Conservation (phyloP, 2,113 vertebrate species). For the Psilopogon haemacephalus region DNA sequence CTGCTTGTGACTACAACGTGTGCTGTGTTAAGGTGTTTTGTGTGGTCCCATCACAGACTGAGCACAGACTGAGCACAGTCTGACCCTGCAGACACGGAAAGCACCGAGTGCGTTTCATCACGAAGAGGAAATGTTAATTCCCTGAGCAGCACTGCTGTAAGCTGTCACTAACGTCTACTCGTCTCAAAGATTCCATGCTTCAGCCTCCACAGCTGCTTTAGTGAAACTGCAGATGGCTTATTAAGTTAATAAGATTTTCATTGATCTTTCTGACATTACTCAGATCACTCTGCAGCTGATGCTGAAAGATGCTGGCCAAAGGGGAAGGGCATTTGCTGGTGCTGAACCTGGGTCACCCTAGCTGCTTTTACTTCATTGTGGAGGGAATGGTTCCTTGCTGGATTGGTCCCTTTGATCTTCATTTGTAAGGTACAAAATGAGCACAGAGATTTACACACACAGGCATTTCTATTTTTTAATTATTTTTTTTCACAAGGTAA, state of each 20-base stretch:
- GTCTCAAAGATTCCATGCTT: conserved; percentile 35
- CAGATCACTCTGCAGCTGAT: neutral
- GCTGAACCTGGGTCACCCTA: neutral
- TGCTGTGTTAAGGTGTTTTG: neutral
- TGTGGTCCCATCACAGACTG: neutral
- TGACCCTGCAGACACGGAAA: neutral
- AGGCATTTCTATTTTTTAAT: neutral
- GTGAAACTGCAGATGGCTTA: conserved; percentile 43
- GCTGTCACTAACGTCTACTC: conserved; percentile 1
- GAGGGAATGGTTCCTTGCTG: neutral
- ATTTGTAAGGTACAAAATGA: neutral
- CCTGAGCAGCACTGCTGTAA: neutral
- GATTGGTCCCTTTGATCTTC: neutral
- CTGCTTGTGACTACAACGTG: neutral
- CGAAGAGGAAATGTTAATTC: neutral
- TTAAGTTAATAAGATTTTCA: conserved; percentile 37
- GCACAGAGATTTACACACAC: neutral
- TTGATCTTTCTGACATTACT: conserved; percentile 34
- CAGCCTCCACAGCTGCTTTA: neutral
- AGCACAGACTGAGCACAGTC: neutral
- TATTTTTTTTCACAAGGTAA: neutral
- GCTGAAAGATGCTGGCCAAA: neutral
- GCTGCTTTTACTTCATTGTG: neutral
- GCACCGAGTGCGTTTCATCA: neutral
- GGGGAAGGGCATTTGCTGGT: neutral